phyloP scores from a whole-genome alignment of 2,797 vertebrate species.

The Platyrinchus mystaceus region DNA sequence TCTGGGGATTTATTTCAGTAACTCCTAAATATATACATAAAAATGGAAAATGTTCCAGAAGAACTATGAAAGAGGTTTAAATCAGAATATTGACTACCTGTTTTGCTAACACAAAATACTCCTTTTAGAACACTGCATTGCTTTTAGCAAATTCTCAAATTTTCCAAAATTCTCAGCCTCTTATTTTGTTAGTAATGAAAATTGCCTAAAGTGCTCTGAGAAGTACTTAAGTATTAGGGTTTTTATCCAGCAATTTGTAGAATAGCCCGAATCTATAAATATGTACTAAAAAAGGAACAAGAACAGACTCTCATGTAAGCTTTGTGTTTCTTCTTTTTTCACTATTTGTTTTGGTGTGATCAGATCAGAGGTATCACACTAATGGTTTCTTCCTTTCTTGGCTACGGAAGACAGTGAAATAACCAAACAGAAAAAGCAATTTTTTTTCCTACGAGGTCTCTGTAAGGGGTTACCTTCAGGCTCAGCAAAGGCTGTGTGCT shows the following conservation, averaged over 20 bases:
- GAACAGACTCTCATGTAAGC: background rate
- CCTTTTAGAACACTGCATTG: background rate
- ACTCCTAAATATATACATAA: background rate
- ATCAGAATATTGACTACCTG: background rate
- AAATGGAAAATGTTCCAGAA: background rate
- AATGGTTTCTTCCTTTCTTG: background rate
- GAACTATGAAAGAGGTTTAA: background rate
- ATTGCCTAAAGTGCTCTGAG: background rate
- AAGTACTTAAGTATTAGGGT: background rate
- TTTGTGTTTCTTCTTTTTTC: background rate
- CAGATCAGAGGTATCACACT: background rate
- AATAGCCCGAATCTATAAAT: background rate
- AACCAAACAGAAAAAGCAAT: background rate
- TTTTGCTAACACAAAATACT: background rate
- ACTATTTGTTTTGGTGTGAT: background rate
- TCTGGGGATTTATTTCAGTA: background rate
- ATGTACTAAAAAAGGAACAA: background rate
- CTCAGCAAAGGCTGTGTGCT: background rate
- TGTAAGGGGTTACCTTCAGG: fast-evolving
- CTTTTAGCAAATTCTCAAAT: background rate
- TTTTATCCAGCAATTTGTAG: background rate
- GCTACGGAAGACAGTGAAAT: background rate
- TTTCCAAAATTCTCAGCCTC: background rate
- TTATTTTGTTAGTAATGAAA: background rate
- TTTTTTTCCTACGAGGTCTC: background rate